phyloP scores from a whole-genome alignment of 1,140 invertebrate species.

The Drosophila kanapiae region DNA sequence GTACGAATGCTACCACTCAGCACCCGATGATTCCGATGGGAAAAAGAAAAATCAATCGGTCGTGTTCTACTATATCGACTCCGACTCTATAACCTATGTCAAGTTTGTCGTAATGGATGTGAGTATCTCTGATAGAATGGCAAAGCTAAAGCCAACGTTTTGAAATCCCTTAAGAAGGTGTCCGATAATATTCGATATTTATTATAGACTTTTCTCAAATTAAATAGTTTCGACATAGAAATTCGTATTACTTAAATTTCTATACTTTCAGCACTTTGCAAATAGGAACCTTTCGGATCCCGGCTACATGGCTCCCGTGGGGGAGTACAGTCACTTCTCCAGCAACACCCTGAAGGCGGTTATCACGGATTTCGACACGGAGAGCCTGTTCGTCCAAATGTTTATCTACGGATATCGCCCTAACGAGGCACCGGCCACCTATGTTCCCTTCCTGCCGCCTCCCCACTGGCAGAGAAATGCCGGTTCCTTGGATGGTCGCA shows the following conservation, averaged over 20 bases:
- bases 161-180: neutral
- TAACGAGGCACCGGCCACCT: constrained; percentile 36
- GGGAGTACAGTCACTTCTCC: constrained; percentile 70
- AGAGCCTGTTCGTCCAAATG: constrained; percentile 70
- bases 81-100: constrained; percentile 69
- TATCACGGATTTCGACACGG: constrained; percentile 59
- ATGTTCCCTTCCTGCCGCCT: constrained; percentile 57
- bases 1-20: constrained; percentile 62
- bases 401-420: constrained; percentile 67
- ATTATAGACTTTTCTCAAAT: neutral
- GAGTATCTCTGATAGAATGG: constrained; percentile 32
- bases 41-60: constrained; percentile 46
- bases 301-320: constrained; percentile 49
- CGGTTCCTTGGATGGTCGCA: neutral
- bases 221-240: neutral
- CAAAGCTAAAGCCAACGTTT: neutral
- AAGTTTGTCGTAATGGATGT: constrained; percentile 74
- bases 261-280: constrained; percentile 35
- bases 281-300: constrained; percentile 8
- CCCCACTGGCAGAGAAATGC: constrained; percentile 27
- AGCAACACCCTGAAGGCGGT: constrained; percentile 61
- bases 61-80: constrained; percentile 75
- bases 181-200: neutral
- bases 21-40: constrained; percentile 8
- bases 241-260: neutral